Conservation (phyloP, 2,113 vertebrate genomes). For the Heliornis fulica region DNA sequence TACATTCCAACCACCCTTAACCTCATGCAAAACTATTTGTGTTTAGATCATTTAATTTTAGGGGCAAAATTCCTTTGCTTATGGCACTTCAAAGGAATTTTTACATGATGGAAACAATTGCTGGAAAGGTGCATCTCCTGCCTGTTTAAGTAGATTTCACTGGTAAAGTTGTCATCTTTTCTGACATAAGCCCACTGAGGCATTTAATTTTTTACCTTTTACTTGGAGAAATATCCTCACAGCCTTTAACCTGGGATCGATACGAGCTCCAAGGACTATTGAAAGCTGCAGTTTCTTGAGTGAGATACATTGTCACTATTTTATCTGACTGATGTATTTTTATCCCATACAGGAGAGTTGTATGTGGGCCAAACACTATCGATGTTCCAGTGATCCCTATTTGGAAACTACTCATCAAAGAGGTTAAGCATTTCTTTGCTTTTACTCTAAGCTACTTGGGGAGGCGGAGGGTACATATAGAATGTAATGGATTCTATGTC, state of each 20-base stretch:
- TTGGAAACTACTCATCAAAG: constrained; percentile 83
- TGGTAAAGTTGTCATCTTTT: not conserved
- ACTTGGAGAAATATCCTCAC: not conserved
- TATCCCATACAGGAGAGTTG: constrained; percentile 63
- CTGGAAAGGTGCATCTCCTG: not conserved
- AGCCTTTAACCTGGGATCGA: not conserved
- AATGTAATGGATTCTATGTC: not conserved
- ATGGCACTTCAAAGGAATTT: not conserved
- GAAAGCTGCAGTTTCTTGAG: not conserved
- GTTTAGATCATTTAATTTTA: not conserved
- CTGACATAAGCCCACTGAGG: not conserved
- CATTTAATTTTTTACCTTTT: not conserved
- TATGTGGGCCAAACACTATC: constrained; percentile 79
- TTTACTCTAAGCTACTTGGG: not conserved
- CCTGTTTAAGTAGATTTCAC: not conserved
- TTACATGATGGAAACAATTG: not conserved
- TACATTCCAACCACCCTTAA: not conserved
- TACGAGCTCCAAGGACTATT: not conserved
- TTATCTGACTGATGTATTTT: not conserved
- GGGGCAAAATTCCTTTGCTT: not conserved
- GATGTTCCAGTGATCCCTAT: constrained; percentile 76
- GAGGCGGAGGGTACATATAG: not conserved
- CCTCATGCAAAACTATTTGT: not conserved
- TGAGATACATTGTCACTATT: not conserved
- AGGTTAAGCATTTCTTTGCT: constrained; percentile 61